phyloP scores from a whole-genome alignment of 2,113 vertebrate genomes.

The Microcebus tavaratra region DNA sequence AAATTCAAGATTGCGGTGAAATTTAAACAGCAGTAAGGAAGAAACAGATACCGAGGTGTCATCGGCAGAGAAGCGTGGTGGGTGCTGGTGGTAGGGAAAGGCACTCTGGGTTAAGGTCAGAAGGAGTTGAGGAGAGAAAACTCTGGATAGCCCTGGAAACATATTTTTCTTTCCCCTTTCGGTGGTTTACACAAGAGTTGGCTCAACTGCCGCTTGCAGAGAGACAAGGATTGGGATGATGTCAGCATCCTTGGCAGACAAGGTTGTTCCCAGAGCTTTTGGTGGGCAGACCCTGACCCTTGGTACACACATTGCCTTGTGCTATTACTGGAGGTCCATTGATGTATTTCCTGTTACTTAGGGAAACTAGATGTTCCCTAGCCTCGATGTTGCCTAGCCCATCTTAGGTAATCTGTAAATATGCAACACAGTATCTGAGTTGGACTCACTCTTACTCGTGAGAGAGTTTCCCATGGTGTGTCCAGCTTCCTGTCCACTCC shows the following conservation, averaged over 20 bases:
- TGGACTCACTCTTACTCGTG: neutral
- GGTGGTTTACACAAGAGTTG: neutral
- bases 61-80: neutral
- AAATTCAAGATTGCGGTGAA: neutral
- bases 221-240: neutral
- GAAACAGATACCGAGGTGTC: neutral
- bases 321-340: neutral
- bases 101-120: neutral
- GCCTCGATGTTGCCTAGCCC: neutral
- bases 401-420: neutral
- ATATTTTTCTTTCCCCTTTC: neutral
- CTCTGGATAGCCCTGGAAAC: neutral
- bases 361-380: neutral
- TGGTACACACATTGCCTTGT: neutral
- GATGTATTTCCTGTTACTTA: neutral
- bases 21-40: neutral
- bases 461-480: neutral
- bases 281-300: neutral
- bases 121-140: neutral
- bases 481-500: neutral
- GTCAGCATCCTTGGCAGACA: neutral
- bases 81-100: neutral
- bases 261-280: neutral
- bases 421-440: neutral
- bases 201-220: neutral